phyloP scores from a whole-genome alignment of 2,888 invertebrate species.

The Drosophila sordidula region DNA sequence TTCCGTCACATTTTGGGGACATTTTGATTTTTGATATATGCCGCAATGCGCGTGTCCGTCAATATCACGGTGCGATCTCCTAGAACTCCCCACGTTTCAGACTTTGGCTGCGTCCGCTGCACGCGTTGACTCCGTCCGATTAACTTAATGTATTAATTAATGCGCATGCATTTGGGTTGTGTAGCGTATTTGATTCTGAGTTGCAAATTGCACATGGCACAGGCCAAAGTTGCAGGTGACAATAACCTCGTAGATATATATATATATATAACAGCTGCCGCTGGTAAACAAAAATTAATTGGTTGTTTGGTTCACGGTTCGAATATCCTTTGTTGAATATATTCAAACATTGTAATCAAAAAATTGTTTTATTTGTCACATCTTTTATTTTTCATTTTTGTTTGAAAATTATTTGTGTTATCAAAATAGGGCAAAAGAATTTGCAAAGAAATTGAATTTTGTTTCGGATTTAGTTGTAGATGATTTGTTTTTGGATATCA shows the following conservation, averaged over 20 bases:
- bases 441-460: too few relatives aligned
- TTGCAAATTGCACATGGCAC: not conserved
- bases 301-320: not conserved
- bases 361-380: too few relatives aligned
- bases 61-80: not conserved
- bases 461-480: too few relatives aligned
- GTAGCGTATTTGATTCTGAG: not conserved
- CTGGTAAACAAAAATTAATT: too few relatives aligned
- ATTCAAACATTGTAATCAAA: too few relatives aligned
- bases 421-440: too few relatives aligned
- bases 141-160: constrained; percentile 17
- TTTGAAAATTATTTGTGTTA: too few relatives aligned
- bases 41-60: constrained; percentile 14
- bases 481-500: too few relatives aligned
- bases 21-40: constrained; percentile 7
- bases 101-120: constrained; percentile 3
- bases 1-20: constrained; percentile 11
- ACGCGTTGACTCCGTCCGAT: constrained; percentile 3
- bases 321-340: too few relatives aligned
- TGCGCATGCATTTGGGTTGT: not conserved
- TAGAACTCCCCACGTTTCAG: not conserved
- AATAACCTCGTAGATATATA: too few relatives aligned
- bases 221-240: constrained; percentile 15
- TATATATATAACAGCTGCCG: too few relatives aligned
- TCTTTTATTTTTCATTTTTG: too few relatives aligned